Base-by-base conservation (phyloP, 2,888 invertebrate genomes). In the Melanargia galathea region DNA sequence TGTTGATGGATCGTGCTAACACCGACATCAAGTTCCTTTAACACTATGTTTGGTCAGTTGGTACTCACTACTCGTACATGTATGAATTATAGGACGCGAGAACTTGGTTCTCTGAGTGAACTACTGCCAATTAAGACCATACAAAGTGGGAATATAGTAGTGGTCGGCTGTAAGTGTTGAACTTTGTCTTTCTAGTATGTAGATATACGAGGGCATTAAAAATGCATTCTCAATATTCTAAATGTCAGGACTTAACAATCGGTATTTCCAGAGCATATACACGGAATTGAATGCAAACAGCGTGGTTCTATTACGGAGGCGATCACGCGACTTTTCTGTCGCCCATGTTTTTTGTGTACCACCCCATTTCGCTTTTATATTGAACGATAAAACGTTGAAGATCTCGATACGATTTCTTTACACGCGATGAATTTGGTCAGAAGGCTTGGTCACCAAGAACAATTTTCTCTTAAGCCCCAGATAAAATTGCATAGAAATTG, bases 251-350 rank as follows among this genome's bases (percentile, higher is more conserved):
- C 26, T 52, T 45, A 52, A 56, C 62, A 56, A 40, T 56, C 56
- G 38, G 64, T 61, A 64, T 64, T 60, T 60, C 43, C 64, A 46
- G 38, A 64, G 52, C 52, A 48, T 40, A 48, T 40, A 62, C 48
- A 48, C 26, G 20, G 62, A 59, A 62, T 58, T 48, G 64, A 66
- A 66, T 54, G 49, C 38, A 63, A 64, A 56, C 62, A 54, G 40
- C 30, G 38, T 56, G 59, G 52, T 49, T 64, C 62, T 40, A 57
- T 60, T 66, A 56, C 55, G 48, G 33, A 49, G 18, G 55, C 59
- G 49, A 57, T 64, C 62, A 59, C 62, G 62, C 64, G 66, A 64
- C 64, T 66, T 66, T 66, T 64, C 52, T 18, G 46, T 49, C 55
- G 45, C 51, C 62, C 62, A 16, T 13, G 1, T 33, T 35, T 52